Evolutionary conservation across 2,888 invertebrate genomes (phyloP), one percentile per base, ranked within the genome.

Genomic region (Drosophila anceps): DNA sequence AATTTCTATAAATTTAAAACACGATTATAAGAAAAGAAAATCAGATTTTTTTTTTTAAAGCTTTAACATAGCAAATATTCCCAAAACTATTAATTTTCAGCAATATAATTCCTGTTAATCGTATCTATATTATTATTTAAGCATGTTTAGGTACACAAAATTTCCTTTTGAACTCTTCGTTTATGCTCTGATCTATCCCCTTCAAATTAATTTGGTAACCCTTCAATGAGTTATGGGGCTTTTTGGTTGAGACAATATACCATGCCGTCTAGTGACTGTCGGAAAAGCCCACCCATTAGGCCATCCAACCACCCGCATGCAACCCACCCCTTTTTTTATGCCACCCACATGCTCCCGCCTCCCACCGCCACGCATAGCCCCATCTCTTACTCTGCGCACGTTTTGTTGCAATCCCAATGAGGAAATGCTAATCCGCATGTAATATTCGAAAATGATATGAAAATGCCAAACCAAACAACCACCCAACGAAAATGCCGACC

Each of bases 381-480:
- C 66, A 58, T 9, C 13, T 12, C 12, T 31, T 44, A 60, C 12
- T 20, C 53, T 62, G 29, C 48, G 46, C 89, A 88, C 90, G 88
- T 88, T 85, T 76, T 73, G 81, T 74, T 85, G 85, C 88, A 78
- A 88, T 78, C 76, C 85, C 86, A 73, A 85, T 77, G 83, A 77
- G 79, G 71, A 90, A 90, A 90, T 90, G 87, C 91, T 90, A 90
- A 90, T 90, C 90, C 91, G 87, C 91, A 86, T 88, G 90, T 91
- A 91, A 91, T 91, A 90, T 90, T 84, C 87, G 87, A 88, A 90
- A 91, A 89, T 88, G 82, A 81, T 81, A 90, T 80, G 84, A 83
- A 91, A 90, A 90, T 91, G 80, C 90, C 84, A 81, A 74, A 73
- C 84, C 88, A 84, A 84, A 84, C 90, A 86, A 89, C 90, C 84